Conservation (phyloP, 2,113 vertebrate species). For the Tamias sibiricus region DNA sequence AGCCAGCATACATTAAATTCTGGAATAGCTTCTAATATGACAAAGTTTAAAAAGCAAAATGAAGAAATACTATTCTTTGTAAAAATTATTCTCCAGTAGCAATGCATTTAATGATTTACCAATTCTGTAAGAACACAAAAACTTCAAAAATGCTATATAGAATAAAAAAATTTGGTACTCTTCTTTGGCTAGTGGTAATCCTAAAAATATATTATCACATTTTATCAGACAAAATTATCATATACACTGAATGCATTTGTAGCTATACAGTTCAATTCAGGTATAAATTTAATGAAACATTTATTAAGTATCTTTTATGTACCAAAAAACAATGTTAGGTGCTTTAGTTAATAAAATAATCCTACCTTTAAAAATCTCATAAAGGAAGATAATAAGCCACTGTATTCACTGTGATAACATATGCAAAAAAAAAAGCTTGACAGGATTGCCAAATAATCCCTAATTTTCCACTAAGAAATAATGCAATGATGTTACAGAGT, state of each 20-base stretch:
- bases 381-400: not conserved
- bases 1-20: conserved; percentile 54
- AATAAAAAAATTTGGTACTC: not conserved
- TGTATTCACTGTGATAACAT: not conserved
- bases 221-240: not conserved
- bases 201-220: not conserved
- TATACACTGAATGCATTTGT: not conserved
- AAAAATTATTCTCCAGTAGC: not conserved
- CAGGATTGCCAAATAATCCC: conserved; percentile 77
- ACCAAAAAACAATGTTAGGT: not conserved
- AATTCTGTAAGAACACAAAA: not conserved
- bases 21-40: conserved; percentile 50
- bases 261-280: not conserved
- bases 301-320: not conserved
- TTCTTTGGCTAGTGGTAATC: not conserved
- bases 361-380: not conserved
- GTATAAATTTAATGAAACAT: not conserved
- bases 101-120: not conserved
- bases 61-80: conserved; percentile 13
- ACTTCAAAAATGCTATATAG: not conserved
- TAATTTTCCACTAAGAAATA: conserved; percentile 69
- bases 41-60: conserved; percentile 6
- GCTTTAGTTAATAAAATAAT: not conserved
- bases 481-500: conserved; percentile 67
- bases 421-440: not conserved